Conservation (phyloP, 2,797 vertebrate genomes). For the Molossus molossus region DNA sequence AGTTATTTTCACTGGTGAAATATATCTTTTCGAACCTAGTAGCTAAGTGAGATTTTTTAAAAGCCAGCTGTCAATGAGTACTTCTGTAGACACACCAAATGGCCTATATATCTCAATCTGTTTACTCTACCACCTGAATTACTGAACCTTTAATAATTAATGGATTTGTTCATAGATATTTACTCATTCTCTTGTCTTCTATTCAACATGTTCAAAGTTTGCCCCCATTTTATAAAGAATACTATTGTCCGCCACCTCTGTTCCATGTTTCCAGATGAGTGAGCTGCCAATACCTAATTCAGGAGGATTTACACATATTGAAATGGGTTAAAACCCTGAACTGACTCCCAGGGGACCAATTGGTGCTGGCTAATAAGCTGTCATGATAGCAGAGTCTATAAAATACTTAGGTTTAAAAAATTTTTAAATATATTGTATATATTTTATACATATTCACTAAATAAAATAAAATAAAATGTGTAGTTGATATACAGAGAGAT, state of each 20-base stretch:
- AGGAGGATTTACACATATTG: background rate
- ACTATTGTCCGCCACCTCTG: background rate
- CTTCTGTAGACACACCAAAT: background rate
- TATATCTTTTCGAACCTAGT: conserved; percentile 58
- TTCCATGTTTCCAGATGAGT: background rate
- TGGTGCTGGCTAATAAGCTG: background rate
- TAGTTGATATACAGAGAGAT: background rate
- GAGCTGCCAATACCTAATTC: background rate
- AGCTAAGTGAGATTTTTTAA: background rate
- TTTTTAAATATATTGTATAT: background rate
- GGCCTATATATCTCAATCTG: background rate
- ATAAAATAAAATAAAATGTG: background rate
- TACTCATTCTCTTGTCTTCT: background rate
- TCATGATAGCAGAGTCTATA: background rate
- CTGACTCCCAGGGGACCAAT: background rate
- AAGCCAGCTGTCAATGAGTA: background rate
- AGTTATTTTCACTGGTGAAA: conserved; percentile 63
- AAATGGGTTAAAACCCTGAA: background rate
- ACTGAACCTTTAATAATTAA: conserved; percentile 61
- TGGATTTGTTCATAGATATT: background rate
- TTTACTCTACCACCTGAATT: background rate
- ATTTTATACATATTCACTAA: background rate
- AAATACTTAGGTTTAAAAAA: background rate
- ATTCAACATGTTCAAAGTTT: background rate
- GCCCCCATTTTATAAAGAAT: background rate